phyloP scores from a whole-genome alignment of 2,797 vertebrate species.

The Ctenopoma kingsleyae region DNA sequence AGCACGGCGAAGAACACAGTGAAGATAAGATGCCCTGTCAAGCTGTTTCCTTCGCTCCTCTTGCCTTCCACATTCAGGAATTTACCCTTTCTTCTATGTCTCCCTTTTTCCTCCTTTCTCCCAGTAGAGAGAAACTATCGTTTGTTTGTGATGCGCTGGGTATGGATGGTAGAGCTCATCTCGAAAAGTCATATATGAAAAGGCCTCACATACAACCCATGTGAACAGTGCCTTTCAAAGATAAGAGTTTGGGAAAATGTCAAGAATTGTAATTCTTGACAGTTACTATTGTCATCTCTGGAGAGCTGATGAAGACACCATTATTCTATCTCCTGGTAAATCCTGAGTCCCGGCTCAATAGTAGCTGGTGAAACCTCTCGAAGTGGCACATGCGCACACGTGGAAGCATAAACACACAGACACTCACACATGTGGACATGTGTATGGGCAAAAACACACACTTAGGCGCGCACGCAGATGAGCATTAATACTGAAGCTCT shows the following conservation, averaged over 20 bases:
- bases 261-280: constrained; percentile 70
- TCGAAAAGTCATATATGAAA: constrained; percentile 61
- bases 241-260: constrained; percentile 47
- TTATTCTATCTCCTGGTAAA: constrained; percentile 72
- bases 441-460: constrained; percentile 45
- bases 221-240: constrained; percentile 53
- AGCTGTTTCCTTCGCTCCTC: constrained; percentile 55
- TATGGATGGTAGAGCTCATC: constrained; percentile 46
- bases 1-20: constrained; percentile 62
- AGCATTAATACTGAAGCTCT: constrained; percentile 46
- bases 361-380: constrained; percentile 68
- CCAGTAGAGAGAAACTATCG: constrained; percentile 45
- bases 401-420: constrained; percentile 13
- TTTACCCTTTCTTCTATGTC: constrained; percentile 49
- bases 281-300: constrained; percentile 67
- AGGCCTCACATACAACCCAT: constrained; percentile 43
- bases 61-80: constrained; percentile 41
- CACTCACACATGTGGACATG: constrained; percentile 2
- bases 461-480: constrained; percentile 34
- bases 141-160: constrained; percentile 68
- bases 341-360: constrained; percentile 64
- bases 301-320: constrained; percentile 73
- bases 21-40: constrained; percentile 74
- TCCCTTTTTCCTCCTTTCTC: constrained; percentile 35
- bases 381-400: constrained; percentile 66